Percentiles rank a stretch among this genome's conserved stretches.
Evolutionary conservation across 1,140 invertebrate species (phyloP).

Genomic region (Parapsyche elsis): DNA sequence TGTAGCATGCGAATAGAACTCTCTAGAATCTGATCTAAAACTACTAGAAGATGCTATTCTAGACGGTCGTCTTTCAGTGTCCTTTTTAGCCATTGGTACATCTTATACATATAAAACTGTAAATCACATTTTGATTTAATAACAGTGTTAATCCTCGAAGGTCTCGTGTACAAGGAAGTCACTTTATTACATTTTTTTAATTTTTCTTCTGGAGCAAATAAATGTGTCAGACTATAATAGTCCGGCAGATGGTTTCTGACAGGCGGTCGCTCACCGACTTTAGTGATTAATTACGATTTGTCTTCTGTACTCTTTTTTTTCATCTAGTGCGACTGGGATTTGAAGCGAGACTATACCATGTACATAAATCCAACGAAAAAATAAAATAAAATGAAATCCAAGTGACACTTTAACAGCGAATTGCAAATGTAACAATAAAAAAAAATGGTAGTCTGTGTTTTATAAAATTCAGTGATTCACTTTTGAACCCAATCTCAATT

Average conservation of each 20-base stretch:
- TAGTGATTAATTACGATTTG: constrained; percentile 31
- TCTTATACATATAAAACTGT: neutral
- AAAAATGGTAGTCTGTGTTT: too few relatives aligned
- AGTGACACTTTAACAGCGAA: neutral
- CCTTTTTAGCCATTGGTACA: constrained; percentile 64
- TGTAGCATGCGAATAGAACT: constrained; percentile 67
- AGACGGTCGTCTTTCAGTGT: constrained; percentile 65
- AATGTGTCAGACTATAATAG: neutral
- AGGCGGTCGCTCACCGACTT: constrained; percentile 9
- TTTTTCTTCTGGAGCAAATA: neutral
- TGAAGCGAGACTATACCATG: neutral
- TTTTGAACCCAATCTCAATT: too few relatives aligned
- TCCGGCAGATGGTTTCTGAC: constrained; percentile 35
- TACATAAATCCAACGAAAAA: neutral
- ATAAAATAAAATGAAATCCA: neutral
- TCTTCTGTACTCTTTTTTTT: neutral
- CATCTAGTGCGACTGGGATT: neutral
- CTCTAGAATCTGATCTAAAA: constrained; percentile 64
- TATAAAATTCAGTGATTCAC: too few relatives aligned
- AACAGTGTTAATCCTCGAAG: neutral
- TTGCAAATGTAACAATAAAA: too few relatives aligned
- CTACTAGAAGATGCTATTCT: constrained; percentile 64
- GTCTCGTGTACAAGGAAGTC: neutral
- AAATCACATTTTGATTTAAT: too few relatives aligned
- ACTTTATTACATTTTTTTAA: neutral